Evolutionary conservation across 1,140 invertebrate genomes (phyloP).

Genomic region (Rhopalosiphum maidis): DNA sequence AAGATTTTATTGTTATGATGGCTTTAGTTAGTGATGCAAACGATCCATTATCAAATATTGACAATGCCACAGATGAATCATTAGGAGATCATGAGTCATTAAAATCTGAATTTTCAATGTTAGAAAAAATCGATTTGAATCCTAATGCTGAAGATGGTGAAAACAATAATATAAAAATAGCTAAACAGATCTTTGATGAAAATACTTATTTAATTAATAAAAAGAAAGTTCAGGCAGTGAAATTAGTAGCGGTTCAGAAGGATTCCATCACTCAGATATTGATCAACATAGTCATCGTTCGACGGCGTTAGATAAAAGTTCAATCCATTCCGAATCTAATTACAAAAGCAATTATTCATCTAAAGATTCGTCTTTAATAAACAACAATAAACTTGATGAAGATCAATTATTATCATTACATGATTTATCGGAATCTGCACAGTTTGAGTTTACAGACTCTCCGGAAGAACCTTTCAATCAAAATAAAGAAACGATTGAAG

Average conservation of each 20-base stretch:
- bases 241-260: background rate
- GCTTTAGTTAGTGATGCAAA: background rate
- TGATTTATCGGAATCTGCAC: background rate
- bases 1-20: constrained; percentile 36
- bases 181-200: background rate
- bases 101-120: constrained; percentile 26
- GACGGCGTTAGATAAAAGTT: background rate
- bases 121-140: background rate
- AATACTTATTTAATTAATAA: background rate
- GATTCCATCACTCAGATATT: background rate
- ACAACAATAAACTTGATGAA: background rate
- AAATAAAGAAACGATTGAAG: background rate
- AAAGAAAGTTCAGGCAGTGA: background rate
- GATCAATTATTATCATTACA: background rate
- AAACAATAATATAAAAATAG: background rate
- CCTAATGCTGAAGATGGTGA: background rate
- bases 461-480: background rate
- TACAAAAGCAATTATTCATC: background rate
- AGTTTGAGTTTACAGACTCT: background rate
- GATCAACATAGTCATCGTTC: background rate
- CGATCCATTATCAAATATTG: background rate
- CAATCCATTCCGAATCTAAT: background rate
- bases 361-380: background rate
- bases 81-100: background rate
- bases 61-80: background rate